These are phyloP conservation scores for Buathra laborator DNA, from an alignment of 2,888 invertebrate genomes.

Conservation along the genomic window DNA sequence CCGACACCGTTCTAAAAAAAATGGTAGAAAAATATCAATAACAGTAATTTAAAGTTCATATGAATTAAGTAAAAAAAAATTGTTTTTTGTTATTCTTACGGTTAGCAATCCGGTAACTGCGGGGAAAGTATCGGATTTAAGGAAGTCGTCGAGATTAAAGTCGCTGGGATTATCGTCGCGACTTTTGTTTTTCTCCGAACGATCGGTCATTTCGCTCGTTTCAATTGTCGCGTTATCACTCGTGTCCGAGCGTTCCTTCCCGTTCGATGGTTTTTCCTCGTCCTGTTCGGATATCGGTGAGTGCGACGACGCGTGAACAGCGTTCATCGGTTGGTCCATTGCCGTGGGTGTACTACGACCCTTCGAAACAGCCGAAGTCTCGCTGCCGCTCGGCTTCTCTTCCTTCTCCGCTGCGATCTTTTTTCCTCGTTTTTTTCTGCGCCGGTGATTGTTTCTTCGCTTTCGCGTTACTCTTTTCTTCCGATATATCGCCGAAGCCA, in stretches of 20 bases:
- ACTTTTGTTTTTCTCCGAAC: slow-evolving; percentile 74
- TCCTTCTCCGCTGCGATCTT: slow-evolving; percentile 84
- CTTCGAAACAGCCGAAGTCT: slow-evolving; percentile 77
- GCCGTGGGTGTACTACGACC: slow-evolving; percentile 84
- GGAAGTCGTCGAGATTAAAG: slow-evolving; percentile 94
- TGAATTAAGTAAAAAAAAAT: neutral
- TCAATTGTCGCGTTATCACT: slow-evolving; percentile 72
- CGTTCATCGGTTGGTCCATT: slow-evolving; percentile 80
- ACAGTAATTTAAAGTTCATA: slow-evolving; percentile 6
- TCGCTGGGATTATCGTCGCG: slow-evolving; percentile 81
- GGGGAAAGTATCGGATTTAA: slow-evolving; percentile 92
- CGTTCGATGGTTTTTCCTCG: slow-evolving; percentile 69
- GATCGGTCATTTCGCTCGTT: slow-evolving; percentile 74
- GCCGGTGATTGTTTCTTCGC: slow-evolving; percentile 85
- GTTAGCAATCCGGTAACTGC: slow-evolving; percentile 91
- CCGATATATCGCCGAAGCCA: slow-evolving; percentile 93
- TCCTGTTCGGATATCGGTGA: slow-evolving; percentile 83
- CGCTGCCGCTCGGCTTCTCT: slow-evolving; percentile 73
- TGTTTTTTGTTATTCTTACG: slow-evolving; percentile 85
- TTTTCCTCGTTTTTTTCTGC: slow-evolving; percentile 85
- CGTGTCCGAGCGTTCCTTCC: slow-evolving; percentile 72
- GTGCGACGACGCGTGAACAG: slow-evolving; percentile 80
- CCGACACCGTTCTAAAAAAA: slow-evolving; percentile 89
- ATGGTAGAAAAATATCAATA: slow-evolving; percentile 51
- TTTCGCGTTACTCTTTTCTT: slow-evolving; percentile 79